Evolutionary conservation across 2,113 vertebrate genomes (phyloP), one percentile per base, ranked within the genome.

Genomic region (Centropristis striata): DNA sequence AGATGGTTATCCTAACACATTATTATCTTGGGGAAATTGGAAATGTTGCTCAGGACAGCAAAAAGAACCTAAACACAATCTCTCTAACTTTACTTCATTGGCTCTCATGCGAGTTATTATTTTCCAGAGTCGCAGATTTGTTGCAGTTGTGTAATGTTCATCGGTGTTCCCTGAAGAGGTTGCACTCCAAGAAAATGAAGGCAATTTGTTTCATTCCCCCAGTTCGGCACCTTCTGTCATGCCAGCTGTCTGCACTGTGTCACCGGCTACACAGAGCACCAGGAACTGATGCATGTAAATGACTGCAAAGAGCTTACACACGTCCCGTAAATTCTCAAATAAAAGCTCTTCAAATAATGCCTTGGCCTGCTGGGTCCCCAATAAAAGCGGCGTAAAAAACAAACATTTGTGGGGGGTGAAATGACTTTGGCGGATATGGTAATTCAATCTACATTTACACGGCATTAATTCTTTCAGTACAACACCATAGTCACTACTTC

Each of bases 151-250:
- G 73, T 78, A 66, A 76, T 28, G 80, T 65, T 83, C 70, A 32
- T 37, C 71, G 51, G 54, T 32, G 74, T 86, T 88, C 78, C 88
- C 84, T n/a, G 75, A 86, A 89, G 88, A 91, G 84, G 78, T 70
- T 57, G 82, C 75, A 74, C 80, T 90, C 90, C 42, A 77, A 75
- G 77, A 85, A 90, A 91, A 92, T 92, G 86, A 92, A 92, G 87
- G 88, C 88, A 91, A 87, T 93, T 93, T 90, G 88, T 93, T 92
- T 90, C 27, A 15, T 80, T 87, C 74, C 59, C 59, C 78, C 81
- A 71, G 71, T 84, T 78, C 39, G 21, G 41, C 81, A 85, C 86
- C 87, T 87, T 89, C 89, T 90, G 92, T 83, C 86, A 74, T 28
- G 75, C 86, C 90, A 90, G 83, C 89, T 92, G 92, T 90, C 78